Evolutionary conservation across 1,140 invertebrate genomes (phyloP), one percentile per base, ranked within the genome.

Genomic region (Procambarus clarkii): DNA sequence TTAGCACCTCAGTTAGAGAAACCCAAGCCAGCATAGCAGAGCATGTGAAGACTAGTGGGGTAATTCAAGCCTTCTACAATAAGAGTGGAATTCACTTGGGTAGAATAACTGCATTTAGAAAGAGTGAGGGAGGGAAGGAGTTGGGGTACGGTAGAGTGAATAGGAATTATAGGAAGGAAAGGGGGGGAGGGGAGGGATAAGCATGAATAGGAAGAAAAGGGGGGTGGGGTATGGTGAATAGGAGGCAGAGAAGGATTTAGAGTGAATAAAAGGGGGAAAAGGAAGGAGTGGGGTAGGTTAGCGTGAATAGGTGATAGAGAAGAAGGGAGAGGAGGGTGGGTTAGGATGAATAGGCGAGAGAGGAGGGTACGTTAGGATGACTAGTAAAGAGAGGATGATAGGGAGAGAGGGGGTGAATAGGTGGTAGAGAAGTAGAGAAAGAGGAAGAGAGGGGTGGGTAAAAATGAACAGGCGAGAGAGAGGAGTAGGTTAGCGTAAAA

Each of bases 51-150:
- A 45, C 50, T 11, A 54, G 13, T 11, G 7, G n/a, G 77, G 21
- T 21, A 54, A 54, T 11, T 54, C 50, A 0, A 54, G 50, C 7
- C 50, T 11, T 0, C 50, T 54, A 54, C 50, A 54, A 54, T 54
- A 54, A 54, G 50, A 5, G 50, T 11, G 50, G 7, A 54, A 54
- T 54, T 54, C 50, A 54, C 50, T 54, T 11, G 50, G 7, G 50
- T 11, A 8, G 50, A 54, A 54, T 54, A 54, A 54, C 7, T 54
- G 50, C 50, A 54, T 54, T 54, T 54, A 54, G 50, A 54, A 54
- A 81, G 79, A 81, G 79, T 7, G 24, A 77, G 76, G n/a, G 24
- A 34, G 74, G n/a, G 24, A 77, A n/a, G 3, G 76, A 77, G 76
- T 7, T n/a, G 3, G 13, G n/a, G 76, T 1, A 4, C n/a, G n/a